Conservation (phyloP, 2,888 invertebrate species). For the Caenorhabditis drosophilae region DNA sequence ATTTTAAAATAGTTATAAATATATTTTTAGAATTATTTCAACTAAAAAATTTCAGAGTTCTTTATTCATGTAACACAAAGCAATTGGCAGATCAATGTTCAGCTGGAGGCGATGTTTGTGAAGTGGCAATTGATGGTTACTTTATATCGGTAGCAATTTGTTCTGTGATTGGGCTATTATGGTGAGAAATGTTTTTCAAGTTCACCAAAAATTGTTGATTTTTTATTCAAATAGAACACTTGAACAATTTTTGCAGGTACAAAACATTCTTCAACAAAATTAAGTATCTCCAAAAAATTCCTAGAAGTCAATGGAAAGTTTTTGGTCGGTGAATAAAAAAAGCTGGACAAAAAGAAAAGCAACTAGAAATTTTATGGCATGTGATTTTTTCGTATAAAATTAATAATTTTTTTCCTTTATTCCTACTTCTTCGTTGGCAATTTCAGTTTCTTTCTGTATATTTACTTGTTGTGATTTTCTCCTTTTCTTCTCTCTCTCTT, state of each 20-base stretch:
- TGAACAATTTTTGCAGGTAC: slow-evolving; percentile 43
- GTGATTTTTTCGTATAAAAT: too few species aligned
- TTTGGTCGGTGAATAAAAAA: slow-evolving; percentile 39
- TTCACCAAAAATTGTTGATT: not conserved
- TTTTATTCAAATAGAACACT: too few species aligned
- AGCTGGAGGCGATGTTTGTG: slow-evolving; percentile 64
- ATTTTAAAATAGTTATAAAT: not conserved
- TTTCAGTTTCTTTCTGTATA: too few species aligned
- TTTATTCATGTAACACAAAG: slow-evolving; percentile 62
- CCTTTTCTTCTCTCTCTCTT: too few species aligned
- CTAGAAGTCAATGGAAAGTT: slow-evolving; percentile 65
- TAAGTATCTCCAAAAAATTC: slow-evolving; percentile 66
- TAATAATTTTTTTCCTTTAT: too few species aligned
- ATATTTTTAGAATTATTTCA: not conserved
- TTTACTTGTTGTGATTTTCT: too few species aligned
- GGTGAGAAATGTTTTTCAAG: slow-evolving; percentile 42
- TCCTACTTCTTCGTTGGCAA: too few species aligned
- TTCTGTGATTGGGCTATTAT: slow-evolving; percentile 61
- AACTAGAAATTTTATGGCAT: too few species aligned
- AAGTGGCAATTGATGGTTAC: slow-evolving; percentile 62
- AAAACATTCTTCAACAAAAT: slow-evolving; percentile 62
- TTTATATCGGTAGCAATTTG: slow-evolving; percentile 65
- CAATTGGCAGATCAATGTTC: slow-evolving; percentile 60
- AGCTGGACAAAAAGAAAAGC: too few species aligned
- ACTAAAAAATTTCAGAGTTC: slow-evolving; percentile 50